Conservation (phyloP, 1,140 invertebrate genomes). For the Stenopsyche tienmushanensis region DNA sequence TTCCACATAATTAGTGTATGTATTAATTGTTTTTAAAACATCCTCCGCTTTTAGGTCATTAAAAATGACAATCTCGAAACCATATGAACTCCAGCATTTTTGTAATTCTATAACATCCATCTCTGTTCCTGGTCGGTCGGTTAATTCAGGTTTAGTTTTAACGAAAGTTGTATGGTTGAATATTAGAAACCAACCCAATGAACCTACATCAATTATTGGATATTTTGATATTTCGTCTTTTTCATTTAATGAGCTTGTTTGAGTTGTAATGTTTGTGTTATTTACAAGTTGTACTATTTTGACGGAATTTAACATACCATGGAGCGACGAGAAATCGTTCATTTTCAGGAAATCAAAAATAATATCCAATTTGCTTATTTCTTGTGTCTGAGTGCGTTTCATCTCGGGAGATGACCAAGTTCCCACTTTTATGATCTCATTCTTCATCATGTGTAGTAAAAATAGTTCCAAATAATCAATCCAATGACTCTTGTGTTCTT, state of each 20-base stretch:
- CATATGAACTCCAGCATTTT: conserved; percentile 2
- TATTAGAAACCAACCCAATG: conserved; percentile 10
- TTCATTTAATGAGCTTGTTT: too few species aligned
- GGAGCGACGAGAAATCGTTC: too few species aligned
- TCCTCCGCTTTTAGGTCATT: neutral
- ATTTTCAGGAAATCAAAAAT: too few species aligned
- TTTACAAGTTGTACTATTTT: too few species aligned
- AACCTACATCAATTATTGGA: conserved; percentile 1
- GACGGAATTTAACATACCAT: too few species aligned
- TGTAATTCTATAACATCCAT: conserved; percentile 3
- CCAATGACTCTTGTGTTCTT: conserved; percentile 7
- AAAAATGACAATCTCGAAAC: conserved; percentile 5
- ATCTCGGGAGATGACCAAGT: conserved; percentile 14
- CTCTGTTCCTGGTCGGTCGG: conserved; percentile 15
- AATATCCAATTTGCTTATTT: too few species aligned
- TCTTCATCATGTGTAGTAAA: conserved; percentile 26
- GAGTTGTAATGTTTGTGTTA: too few species aligned
- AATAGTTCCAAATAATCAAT: conserved; percentile 34
- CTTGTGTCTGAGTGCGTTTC: too few species aligned
- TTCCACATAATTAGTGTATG: neutral
- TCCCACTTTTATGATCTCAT: conserved; percentile 20
- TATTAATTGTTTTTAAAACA: neutral
- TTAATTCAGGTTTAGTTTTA: neutral
- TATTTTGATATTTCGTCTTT: too few species aligned
- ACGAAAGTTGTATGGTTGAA: conserved; percentile 17